phyloP scores from a whole-genome alignment of 2,888 invertebrate species.

The Choristoneura rosaceana region DNA sequence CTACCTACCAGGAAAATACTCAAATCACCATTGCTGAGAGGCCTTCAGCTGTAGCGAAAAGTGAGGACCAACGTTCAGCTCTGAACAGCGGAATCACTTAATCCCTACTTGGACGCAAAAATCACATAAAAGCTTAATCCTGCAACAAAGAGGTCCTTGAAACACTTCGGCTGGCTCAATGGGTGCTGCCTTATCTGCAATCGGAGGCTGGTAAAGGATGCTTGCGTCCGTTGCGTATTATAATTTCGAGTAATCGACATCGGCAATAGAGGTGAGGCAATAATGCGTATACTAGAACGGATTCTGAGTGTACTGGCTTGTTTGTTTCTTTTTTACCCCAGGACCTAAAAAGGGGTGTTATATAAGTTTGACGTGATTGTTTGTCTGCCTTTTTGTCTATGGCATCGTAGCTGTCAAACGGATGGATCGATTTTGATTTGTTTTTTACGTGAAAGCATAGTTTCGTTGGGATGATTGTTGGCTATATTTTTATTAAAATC shows the following conservation, averaged over 20 bases:
- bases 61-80: slow-evolving; percentile 20
- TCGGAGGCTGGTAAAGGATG: slow-evolving; percentile 39
- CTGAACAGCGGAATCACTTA: slow-evolving; percentile 49
- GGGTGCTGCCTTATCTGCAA: slow-evolving; percentile 41
- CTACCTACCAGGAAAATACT: background rate
- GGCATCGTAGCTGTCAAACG: too few species aligned
- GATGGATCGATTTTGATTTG: too few species aligned
- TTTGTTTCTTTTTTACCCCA: too few species aligned
- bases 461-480: too few species aligned
- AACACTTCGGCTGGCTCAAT: slow-evolving; percentile 41
- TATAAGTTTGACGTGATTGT: too few species aligned
- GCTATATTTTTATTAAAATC: too few species aligned
- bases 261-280: slow-evolving; percentile 18
- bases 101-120: slow-evolving; percentile 56
- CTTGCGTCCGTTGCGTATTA: slow-evolving; percentile 37
- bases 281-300: background rate
- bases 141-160: slow-evolving; percentile 40
- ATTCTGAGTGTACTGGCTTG: too few species aligned
- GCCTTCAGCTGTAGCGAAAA: background rate
- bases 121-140: slow-evolving; percentile 65
- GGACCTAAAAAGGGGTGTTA: too few species aligned
- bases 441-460: too few species aligned
- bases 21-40: background rate
- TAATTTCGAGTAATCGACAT: slow-evolving; percentile 38
- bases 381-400: too few species aligned